Evolutionary conservation across 2,797 vertebrate genomes (phyloP).

Genomic region (Schizopygopsis pylzovi): DNA sequence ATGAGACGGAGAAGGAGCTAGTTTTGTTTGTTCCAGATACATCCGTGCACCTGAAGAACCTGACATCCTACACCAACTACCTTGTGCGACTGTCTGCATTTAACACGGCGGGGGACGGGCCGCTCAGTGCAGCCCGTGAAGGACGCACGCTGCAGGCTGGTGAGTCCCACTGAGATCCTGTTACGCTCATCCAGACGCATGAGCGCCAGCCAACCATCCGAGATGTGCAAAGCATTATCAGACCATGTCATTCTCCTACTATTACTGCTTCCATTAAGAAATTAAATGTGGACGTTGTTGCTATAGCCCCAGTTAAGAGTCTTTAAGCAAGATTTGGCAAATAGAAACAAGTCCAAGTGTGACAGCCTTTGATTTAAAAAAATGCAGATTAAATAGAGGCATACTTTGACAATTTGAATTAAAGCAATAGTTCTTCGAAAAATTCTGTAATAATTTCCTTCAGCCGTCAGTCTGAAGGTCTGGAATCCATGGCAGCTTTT

Average conservation of each 20-base stretch:
- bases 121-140: conserved; percentile 83
- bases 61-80: conserved; percentile 91
- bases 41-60: conserved; percentile 83
- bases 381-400: not conserved
- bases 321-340: not conserved
- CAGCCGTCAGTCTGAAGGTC: too few species aligned
- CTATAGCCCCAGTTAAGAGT: not conserved
- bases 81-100: conserved; percentile 89
- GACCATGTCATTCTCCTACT: not conserved
- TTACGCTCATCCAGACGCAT: conserved; percentile 13
- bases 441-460: too few species aligned
- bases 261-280: not conserved
- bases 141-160: conserved; percentile 90
- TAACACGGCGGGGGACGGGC: conserved; percentile 92
- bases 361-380: not conserved
- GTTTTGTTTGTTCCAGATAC: conserved; percentile 92
- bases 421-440: not conserved
- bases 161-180: conserved; percentile 64
- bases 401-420: not conserved
- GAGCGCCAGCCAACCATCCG: not conserved
- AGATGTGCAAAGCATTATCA: conserved; percentile 28
- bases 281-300: not conserved
- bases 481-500: too few species aligned
- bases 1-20: conserved; percentile 89
- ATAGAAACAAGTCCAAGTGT: not conserved